These are phyloP conservation scores for Passerina amoena DNA, from an alignment of 2,113 vertebrate species.

Conservation along the genomic window DNA sequence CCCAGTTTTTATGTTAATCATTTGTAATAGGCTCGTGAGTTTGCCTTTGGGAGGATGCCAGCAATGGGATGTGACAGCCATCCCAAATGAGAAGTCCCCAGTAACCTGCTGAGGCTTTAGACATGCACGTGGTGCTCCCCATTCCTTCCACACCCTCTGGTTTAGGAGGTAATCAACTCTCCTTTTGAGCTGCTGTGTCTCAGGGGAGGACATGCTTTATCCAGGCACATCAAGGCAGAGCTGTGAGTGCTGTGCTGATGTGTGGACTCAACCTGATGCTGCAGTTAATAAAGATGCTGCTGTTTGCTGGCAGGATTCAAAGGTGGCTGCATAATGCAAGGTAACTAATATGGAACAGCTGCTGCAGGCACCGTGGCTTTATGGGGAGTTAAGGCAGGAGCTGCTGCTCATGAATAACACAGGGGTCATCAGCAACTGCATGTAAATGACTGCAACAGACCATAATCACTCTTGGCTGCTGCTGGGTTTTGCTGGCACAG, in stretches of 20 bases:
- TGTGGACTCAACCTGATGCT: not conserved
- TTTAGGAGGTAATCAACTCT: not conserved
- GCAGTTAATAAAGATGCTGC: not conserved
- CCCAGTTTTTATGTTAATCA: slow-evolving; percentile 57
- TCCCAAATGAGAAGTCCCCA: not conserved
- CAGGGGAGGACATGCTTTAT: not conserved
- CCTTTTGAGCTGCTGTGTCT: not conserved
- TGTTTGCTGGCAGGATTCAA: not conserved
- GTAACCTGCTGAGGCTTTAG: not conserved
- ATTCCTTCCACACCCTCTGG: not conserved
- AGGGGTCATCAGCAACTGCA: not conserved
- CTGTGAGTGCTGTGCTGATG: not conserved
- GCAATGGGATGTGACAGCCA: slow-evolving; percentile 31
- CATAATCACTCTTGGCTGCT: not conserved
- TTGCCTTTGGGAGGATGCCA: slow-evolving; percentile 48
- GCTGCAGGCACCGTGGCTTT: not conserved
- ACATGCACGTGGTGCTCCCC: rapidly evolving
- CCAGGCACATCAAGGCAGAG: not conserved
- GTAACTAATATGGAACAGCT: not conserved
- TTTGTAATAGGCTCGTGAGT: not conserved
- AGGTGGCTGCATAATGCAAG: not conserved
- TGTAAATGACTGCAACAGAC: not conserved
- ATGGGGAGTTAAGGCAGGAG: not conserved
- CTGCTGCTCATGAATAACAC: not conserved
- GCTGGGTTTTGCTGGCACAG: not conserved